A percentile compares a stretch with the other conserved stretches of the same genome.
Evolutionary conservation across 2,797 vertebrate species (phyloP).

Genomic region (Scolopax bukidnonensis): DNA sequence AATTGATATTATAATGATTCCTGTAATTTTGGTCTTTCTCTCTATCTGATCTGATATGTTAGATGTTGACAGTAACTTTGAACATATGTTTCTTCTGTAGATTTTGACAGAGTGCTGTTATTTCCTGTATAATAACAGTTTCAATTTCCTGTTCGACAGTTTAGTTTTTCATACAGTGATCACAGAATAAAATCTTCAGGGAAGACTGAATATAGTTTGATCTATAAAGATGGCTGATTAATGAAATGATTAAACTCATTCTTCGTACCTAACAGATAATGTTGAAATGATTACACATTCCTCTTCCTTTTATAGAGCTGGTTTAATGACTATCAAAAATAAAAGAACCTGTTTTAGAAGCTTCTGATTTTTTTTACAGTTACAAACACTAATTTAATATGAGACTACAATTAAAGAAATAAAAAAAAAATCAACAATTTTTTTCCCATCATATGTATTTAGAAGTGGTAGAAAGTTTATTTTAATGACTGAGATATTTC

Average conservation of each 20-base stretch:
- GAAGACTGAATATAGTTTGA: conserved; percentile 69
- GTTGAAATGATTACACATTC: conserved; percentile 40
- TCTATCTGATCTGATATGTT: conserved; percentile 87
- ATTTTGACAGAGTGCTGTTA: conserved; percentile 98
- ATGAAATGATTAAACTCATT: conserved; percentile 70
- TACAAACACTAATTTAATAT: not conserved
- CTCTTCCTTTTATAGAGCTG: conserved; percentile 33
- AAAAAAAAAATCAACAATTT: not conserved
- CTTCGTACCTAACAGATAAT: conserved; percentile 36
- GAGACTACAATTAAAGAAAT: not conserved
- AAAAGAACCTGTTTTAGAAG: not conserved
- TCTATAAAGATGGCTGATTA: conserved; percentile 73
- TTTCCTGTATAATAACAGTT: conserved; percentile 99
- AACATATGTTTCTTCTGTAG: conserved; percentile 95
- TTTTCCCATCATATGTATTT: not conserved
- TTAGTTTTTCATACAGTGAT: conserved; percentile 86
- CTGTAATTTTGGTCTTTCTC: conserved; percentile 72
- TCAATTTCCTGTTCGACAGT: conserved; percentile 97
- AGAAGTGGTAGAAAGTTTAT: not conserved
- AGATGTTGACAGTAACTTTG: conserved; percentile 77
- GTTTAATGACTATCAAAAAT: not conserved
- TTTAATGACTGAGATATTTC: not conserved
- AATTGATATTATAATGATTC: conserved; percentile 41
- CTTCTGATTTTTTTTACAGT: not conserved
- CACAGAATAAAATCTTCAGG: conserved; percentile 86